Base-by-base conservation (phyloP, 2,797 vertebrate species). In the Carapus acus region DNA sequence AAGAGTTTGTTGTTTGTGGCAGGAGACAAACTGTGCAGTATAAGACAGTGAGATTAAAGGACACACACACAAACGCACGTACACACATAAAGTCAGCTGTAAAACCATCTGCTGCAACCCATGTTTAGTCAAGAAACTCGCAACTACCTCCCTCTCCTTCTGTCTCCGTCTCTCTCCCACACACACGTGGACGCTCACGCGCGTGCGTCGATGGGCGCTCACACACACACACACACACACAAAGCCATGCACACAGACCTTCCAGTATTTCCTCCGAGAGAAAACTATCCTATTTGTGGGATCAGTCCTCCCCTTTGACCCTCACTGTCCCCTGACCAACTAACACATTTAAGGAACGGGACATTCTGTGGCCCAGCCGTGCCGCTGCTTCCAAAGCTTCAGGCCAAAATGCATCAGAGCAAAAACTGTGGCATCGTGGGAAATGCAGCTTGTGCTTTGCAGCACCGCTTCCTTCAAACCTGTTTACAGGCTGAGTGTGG, bases 351-450 rank as follows among this genome's bases (percentile, higher is more conserved):
- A 60, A 33, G 54, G 51, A 65, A 19, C 43, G 13, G 38, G 46
- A 27, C 24, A 5, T 27, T 27, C 24, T 27, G 24, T 9, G 9
- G 24, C 24, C 9, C 38, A 16, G 34, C 15, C 37, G 41, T 38
- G 23, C 33, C 31, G 15, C 29, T 18, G 52, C 9, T 16, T 52
- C 42, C 20, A 16, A 43, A 45, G 22, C 2, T 14, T 27, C 49
- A 34, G 42, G 24, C 34, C 38, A 20, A 27, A 43, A 60, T 46
- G 18, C 16, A 24, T 67, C 52, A 54, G 61, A 8, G 11, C 31
- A 33, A 33, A 55, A 49, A n/a, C n/a, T n/a, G n/a, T 12, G 31
- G 41, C 56, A 69, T 62, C 33, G 33, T 77, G 82, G 74, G 76
- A 73, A 81, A 62, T 43, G 31, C 39, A 44, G 33, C 20, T 70